Percentiles rank a stretch among this genome's conserved stretches.
Conservation (phyloP, 1,140 invertebrate genomes). For the Papilio polytes region DNA sequence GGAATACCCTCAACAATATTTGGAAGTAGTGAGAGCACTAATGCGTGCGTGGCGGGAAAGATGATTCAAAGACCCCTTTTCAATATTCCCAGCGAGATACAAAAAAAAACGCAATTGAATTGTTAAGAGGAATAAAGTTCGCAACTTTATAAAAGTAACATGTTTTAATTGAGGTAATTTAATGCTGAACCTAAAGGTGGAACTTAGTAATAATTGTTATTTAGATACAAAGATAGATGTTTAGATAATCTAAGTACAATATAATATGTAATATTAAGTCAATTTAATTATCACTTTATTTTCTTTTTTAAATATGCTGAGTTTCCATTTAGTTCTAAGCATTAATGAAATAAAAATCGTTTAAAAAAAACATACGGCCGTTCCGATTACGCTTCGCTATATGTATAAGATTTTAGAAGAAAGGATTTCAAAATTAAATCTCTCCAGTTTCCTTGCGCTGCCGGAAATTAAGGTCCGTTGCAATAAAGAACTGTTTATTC, state of each 20-base stretch:
- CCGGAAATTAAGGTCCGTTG: constrained; percentile 17
- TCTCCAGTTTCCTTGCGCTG: not conserved
- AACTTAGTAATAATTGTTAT: not conserved
- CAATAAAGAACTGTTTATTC: not conserved
- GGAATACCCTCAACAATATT: constrained; percentile 76
- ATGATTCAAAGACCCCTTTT: constrained; percentile 60
- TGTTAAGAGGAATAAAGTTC: constrained; percentile 52
- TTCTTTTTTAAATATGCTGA: too few relatives aligned
- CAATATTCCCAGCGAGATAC: constrained; percentile 62
- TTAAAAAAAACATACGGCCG: not conserved
- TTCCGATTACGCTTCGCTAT: not conserved
- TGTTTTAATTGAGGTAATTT: not conserved
- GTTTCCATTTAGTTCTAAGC: not conserved
- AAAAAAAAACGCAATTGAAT: constrained; percentile 63
- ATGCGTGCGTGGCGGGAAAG: constrained; percentile 77
- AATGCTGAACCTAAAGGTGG: not conserved
- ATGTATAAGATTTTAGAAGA: constrained; percentile 5
- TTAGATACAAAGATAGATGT: too few relatives aligned
- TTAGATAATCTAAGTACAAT: too few relatives aligned
- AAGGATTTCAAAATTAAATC: constrained; percentile 22
- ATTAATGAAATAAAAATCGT: not conserved
- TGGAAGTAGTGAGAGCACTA: constrained; percentile 73
- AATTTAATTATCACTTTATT: too few relatives aligned
- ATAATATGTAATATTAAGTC: too few relatives aligned
- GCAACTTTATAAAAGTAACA: constrained; percentile 12